Percentiles rank a stretch among this genome's conserved stretches.
phyloP scores from a whole-genome alignment of 2,888 invertebrate species.

The Eledone cirrhosa region DNA sequence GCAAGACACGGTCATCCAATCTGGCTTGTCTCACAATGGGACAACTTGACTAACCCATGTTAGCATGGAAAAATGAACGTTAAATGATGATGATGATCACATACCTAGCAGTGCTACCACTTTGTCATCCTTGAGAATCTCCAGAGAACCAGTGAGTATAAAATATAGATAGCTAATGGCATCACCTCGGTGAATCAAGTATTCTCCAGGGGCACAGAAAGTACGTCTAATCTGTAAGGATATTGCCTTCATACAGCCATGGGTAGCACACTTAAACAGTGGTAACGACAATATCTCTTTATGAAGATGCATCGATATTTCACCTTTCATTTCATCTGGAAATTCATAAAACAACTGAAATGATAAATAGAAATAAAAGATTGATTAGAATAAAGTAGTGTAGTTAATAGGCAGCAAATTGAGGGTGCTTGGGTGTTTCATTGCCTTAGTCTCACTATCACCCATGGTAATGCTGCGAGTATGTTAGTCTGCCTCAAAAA shows the following conservation, averaged over 20 bases:
- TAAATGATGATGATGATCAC: too few species aligned
- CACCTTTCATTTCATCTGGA: constrained; percentile 93
- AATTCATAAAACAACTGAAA: constrained; percentile 78
- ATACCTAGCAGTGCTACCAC: constrained; percentile 95
- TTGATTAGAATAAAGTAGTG: too few species aligned
- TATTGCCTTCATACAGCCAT: constrained; percentile 90
- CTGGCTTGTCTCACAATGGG: too few species aligned
- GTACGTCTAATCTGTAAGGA: constrained; percentile 92
- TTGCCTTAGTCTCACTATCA: too few species aligned
- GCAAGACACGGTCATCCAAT: too few species aligned
- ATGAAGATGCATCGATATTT: constrained; percentile 94
- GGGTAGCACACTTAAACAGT: constrained; percentile 92
- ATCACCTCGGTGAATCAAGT: constrained; percentile 91
- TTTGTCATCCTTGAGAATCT: constrained; percentile 94
- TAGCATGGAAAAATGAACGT: too few species aligned
- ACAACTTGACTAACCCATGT: too few species aligned
- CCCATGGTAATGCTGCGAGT: too few species aligned
- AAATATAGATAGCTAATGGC: constrained; percentile 93
- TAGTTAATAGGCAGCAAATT: too few species aligned
- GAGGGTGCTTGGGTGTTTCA: too few species aligned
- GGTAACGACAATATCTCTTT: constrained; percentile 92
- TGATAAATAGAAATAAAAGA: background rate
- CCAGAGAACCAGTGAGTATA: constrained; percentile 96
- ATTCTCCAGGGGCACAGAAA: constrained; percentile 96
- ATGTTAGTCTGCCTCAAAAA: too few species aligned